Evolutionary conservation across 2,113 vertebrate species (phyloP).

Genomic region (Dromas ardeola): DNA sequence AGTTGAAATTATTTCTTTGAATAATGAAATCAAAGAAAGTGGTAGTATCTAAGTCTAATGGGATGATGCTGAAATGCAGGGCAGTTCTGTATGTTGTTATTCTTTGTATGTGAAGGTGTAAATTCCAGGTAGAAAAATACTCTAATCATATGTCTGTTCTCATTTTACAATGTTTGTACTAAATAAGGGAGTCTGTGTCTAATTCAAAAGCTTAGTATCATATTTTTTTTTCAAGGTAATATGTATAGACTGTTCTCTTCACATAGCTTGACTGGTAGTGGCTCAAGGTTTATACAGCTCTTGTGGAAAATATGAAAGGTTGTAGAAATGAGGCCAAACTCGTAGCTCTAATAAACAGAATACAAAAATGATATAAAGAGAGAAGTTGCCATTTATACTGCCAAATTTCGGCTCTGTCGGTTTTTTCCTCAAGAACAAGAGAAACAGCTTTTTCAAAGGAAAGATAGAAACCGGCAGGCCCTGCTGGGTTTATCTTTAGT

Average conservation of each 20-base stretch:
- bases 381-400: constrained; percentile 17
- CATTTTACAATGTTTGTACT: not conserved
- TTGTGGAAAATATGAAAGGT: not conserved
- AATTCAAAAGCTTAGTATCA: not conserved
- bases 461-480: not conserved
- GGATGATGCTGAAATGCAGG: not conserved
- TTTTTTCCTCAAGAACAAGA: not conserved
- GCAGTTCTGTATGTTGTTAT: not conserved
- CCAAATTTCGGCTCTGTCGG: not conserved
- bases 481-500: constrained; percentile 21
- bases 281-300: not conserved
- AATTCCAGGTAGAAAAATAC: not conserved
- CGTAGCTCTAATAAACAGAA: not conserved
- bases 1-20: not conserved
- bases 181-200: constrained; percentile 1
- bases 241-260: not conserved
- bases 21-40: not conserved
- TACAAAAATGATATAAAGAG: not conserved
- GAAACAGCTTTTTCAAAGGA: not conserved
- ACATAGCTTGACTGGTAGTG: not conserved
- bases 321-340: constrained; percentile 6
- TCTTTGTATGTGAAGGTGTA: not conserved
- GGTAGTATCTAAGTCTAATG: not conserved
- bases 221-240: not conserved
- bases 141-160: not conserved